A percentile compares a stretch with the other conserved stretches of the same genome.
phyloP scores from a whole-genome alignment of 2,113 vertebrate species.

The Gnathonemus longibarbis region DNA sequence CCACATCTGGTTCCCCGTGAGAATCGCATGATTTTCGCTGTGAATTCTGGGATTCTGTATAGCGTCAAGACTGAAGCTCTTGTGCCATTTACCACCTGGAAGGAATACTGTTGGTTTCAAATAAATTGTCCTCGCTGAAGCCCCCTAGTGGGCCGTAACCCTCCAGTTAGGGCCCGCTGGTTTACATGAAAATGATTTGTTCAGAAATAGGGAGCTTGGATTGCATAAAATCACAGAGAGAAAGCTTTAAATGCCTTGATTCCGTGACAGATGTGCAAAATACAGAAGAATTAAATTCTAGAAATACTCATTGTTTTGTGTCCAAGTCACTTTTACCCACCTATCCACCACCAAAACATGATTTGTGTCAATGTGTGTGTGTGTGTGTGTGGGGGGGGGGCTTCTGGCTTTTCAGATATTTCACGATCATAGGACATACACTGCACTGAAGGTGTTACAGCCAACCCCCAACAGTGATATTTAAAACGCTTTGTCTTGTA shows the following conservation, averaged over 20 bases:
- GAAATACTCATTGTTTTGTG: not conserved
- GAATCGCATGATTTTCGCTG: no score
- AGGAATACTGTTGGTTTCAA: not conserved
- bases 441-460: not conserved
- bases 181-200: not conserved
- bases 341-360: not conserved
- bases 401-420: not conserved
- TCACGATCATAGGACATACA: not conserved
- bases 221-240: not conserved
- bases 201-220: not conserved
- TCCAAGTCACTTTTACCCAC: not conserved
- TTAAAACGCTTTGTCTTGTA: not conserved
- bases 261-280: not conserved
- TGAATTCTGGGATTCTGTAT: no score
- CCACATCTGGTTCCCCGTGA: no score
- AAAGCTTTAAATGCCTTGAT: not conserved
- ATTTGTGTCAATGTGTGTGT: not conserved
- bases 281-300: not conserved
- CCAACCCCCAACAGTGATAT: not conserved
- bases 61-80: no score
- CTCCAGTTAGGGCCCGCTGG: not conserved
- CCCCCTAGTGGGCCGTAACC: not conserved
- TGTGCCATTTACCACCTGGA: no score
- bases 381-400: not conserved
- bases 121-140: not conserved